A percentile compares a stretch with the other conserved stretches of the same genome.
phyloP scores from a whole-genome alignment of 1,140 invertebrate genomes.

The Nautilus pompilius region DNA sequence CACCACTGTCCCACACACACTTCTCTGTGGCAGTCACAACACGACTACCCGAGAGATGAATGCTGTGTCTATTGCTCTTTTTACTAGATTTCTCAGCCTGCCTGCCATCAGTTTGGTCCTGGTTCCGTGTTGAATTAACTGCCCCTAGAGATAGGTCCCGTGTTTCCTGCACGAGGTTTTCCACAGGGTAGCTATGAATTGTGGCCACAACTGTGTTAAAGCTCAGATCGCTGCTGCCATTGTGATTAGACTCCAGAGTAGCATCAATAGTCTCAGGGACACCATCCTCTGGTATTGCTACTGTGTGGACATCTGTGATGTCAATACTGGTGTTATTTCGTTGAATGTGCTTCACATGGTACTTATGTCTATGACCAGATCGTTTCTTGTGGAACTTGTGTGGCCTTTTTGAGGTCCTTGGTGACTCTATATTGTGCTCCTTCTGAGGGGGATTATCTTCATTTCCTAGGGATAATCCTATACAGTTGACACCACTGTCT shows the following conservation, averaged over 20 bases:
- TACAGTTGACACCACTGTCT: constrained; percentile 47
- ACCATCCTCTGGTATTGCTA: not conserved
- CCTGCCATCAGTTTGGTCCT: not conserved
- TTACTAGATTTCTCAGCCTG: not conserved
- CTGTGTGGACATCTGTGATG: not conserved
- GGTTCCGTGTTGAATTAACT: not conserved
- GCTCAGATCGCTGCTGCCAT: constrained; percentile 20
- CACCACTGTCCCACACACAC: not conserved
- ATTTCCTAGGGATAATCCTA: constrained; percentile 22
- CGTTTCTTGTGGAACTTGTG: constrained; percentile 1
- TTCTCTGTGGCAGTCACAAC: not conserved
- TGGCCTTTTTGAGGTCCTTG: constrained; percentile 1
- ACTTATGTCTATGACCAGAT: constrained; percentile 15
- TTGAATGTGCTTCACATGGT: constrained; percentile 8
- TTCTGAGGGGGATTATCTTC: not conserved
- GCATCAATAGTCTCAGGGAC: not conserved
- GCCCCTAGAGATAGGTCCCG: constrained; percentile 12
- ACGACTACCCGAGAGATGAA: not conserved
- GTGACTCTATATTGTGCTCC: not conserved
- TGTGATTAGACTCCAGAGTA: not conserved
- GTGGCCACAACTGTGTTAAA: constrained; percentile 19
- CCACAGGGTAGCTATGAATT: not conserved
- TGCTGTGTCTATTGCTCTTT: not conserved
- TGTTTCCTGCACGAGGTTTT: constrained; percentile 15
- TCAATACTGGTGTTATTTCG: constrained; percentile 8